These are phyloP conservation scores for Sebastes dallii DNA, from an alignment of 2,797 vertebrate genomes.

Conservation along the genomic window DNA sequence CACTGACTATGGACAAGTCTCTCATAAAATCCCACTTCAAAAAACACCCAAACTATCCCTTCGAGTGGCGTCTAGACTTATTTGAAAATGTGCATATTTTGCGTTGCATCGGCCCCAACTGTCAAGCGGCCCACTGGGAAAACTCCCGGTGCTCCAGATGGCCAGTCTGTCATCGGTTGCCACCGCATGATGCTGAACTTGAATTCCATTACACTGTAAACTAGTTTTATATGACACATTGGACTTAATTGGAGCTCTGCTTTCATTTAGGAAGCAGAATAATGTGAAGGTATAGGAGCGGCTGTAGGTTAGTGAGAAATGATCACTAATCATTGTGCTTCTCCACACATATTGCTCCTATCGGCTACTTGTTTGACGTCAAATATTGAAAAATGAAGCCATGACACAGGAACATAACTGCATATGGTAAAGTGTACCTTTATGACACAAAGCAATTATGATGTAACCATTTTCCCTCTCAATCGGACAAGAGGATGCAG, in stretches of 20 bases:
- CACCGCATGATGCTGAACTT: background rate
- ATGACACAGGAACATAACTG: background rate
- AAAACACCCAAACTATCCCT: no score
- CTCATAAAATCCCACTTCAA: no score
- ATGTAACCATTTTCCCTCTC: background rate
- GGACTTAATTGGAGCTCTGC: background rate
- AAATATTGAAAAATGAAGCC: background rate
- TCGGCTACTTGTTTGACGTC: background rate
- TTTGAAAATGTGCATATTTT: no score
- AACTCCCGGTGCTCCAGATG: no score
- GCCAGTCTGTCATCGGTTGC: background rate
- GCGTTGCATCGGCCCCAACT: no score
- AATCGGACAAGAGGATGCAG: background rate
- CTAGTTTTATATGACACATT: background rate
- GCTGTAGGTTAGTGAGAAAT: background rate
- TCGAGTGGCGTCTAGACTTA: no score
- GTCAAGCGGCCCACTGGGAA: no score
- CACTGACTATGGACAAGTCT: no score
- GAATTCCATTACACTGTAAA: background rate
- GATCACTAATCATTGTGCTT: background rate
- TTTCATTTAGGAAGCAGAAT: no score
- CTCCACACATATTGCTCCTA: background rate
- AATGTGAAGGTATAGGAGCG: no score
- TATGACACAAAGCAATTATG: background rate
- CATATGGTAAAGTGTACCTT: background rate